These are phyloP conservation scores for Loxodonta africana DNA, from an alignment of 2,113 vertebrate genomes.

Conservation along the genomic window DNA sequence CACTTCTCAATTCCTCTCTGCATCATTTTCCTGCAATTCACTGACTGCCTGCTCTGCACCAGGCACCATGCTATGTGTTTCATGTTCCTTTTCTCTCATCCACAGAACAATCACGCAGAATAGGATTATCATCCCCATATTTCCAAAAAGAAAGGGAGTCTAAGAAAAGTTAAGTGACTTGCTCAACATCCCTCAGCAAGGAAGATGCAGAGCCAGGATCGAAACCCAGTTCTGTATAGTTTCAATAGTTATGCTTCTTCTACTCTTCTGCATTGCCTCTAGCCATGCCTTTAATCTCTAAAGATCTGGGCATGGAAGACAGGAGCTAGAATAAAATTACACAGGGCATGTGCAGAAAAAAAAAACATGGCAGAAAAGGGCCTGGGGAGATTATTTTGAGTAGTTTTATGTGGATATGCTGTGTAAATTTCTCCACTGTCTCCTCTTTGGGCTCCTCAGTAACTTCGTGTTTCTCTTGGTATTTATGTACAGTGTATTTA, in stretches of 20 bases:
- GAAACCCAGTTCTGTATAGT: background rate
- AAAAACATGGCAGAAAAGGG: background rate
- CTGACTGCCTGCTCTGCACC: background rate
- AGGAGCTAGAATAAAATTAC: background rate
- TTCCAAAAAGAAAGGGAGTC: background rate
- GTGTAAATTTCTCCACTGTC: background rate
- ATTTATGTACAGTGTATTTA: background rate
- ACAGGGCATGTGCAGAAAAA: background rate
- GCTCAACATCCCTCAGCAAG: background rate
- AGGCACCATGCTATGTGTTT: background rate
- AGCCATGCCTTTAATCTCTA: background rate
- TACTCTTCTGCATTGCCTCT: background rate
- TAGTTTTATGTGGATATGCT: background rate
- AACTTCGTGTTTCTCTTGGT: background rate
- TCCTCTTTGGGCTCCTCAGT: background rate
- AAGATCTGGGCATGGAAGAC: background rate
- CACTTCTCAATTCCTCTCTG: background rate
- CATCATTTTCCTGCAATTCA: background rate
- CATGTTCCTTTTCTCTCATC: background rate
- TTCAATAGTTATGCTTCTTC: background rate
- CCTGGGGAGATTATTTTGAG: background rate
- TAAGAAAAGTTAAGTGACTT: constrained; percentile 31
- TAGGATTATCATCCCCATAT: background rate
- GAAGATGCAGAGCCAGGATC: background rate
- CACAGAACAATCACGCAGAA: background rate